A percentile compares a stretch with the other conserved stretches of the same genome.
Conservation (phyloP, 1,140 invertebrate genomes). For the Drosophila aff. region DNA sequence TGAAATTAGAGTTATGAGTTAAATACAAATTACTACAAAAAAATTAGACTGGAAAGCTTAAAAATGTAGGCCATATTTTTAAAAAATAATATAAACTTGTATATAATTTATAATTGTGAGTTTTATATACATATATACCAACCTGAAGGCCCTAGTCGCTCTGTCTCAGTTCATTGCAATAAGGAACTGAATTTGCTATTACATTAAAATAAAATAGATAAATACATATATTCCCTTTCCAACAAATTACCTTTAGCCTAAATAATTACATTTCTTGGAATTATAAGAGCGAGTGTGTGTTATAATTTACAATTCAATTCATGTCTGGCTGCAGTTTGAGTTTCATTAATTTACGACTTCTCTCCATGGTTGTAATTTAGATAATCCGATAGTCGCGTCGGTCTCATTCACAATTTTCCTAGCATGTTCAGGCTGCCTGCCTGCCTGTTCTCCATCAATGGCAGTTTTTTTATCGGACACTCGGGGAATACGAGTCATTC, state of each 20-base stretch:
- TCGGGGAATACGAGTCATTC: slow-evolving; percentile 28
- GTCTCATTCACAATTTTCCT: slow-evolving; percentile 10
- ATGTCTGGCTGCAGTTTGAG: slow-evolving; percentile 12
- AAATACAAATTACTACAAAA: too few relatives aligned
- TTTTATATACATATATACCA: too few relatives aligned
- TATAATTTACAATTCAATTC: not conserved
- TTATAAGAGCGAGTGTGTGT: not conserved
- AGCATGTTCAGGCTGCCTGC: not conserved
- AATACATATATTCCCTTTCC: too few relatives aligned
- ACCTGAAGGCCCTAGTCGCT: too few relatives aligned
- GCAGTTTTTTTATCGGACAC: slow-evolving; percentile 32
- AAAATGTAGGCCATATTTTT: too few relatives aligned
- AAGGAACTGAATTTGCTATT: too few relatives aligned
- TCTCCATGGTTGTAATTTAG: slow-evolving; percentile 35
- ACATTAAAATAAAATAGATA: too few relatives aligned
- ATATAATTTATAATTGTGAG: too few relatives aligned
- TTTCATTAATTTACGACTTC: slow-evolving; percentile 30
- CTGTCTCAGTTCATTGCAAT: too few relatives aligned
- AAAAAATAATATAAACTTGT: too few relatives aligned
- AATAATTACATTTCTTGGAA: not conserved
- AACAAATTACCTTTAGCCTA: not conserved
- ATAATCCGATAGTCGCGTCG: slow-evolving; percentile 23
- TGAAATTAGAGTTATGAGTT: too few relatives aligned
- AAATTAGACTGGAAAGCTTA: too few relatives aligned
- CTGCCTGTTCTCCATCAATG: slow-evolving; percentile 10